A percentile compares a stretch with the other conserved stretches of the same genome.
phyloP scores from a whole-genome alignment of 2,888 invertebrate species.

The Rambutsinella grinnellia region DNA sequence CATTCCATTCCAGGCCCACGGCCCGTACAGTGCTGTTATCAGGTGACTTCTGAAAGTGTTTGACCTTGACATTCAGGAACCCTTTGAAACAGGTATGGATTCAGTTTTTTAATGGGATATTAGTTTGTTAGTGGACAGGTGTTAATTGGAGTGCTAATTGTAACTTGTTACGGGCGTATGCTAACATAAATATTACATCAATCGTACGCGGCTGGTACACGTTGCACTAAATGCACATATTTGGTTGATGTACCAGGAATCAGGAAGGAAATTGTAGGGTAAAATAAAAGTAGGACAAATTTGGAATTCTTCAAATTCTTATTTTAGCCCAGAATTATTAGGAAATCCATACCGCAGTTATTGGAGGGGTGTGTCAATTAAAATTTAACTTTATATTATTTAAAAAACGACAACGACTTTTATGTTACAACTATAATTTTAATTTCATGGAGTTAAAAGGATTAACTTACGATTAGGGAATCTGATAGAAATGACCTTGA shows the following conservation, averaged over 20 bases:
- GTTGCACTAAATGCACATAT: not conserved
- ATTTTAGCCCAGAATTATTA: too few relatives aligned
- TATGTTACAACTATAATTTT: too few relatives aligned
- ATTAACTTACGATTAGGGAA: too few relatives aligned
- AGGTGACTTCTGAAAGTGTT: slow-evolving; percentile 38
- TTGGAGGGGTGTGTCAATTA: too few relatives aligned
- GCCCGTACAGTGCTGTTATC: slow-evolving; percentile 30
- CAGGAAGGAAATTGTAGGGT: not conserved
- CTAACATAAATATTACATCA: not conserved
- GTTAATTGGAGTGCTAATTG: too few relatives aligned
- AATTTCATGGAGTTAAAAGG: too few relatives aligned
- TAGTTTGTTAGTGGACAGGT: too few relatives aligned
- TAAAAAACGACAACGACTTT: too few relatives aligned
- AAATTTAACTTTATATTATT: too few relatives aligned
- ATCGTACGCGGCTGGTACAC: not conserved
- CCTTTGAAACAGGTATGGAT: slow-evolving; percentile 24
- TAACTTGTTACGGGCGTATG: not conserved
- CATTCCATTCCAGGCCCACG: slow-evolving; percentile 47
- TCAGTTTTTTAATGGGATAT: not conserved
- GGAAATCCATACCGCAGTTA: too few relatives aligned
- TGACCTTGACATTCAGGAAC: slow-evolving; percentile 49
- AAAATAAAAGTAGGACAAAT: not conserved
- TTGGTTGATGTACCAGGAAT: not conserved
- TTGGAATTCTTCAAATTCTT: too few relatives aligned
- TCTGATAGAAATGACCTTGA: too few relatives aligned